Evolutionary conservation across 2,113 vertebrate species (phyloP).

Genomic region (Sitta europaea): DNA sequence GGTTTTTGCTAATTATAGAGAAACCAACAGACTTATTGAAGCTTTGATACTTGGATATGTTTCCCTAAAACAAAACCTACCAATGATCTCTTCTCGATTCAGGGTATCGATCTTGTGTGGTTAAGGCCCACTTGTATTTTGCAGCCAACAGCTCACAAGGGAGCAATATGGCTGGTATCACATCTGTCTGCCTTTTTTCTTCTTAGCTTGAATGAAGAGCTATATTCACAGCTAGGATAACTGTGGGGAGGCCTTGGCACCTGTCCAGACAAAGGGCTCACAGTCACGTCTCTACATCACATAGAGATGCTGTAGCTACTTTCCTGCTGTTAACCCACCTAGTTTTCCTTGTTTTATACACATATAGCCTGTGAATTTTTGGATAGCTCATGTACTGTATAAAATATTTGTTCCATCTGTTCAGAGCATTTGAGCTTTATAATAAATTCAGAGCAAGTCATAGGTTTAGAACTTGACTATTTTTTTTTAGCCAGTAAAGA

Average conservation of each 20-base stretch:
- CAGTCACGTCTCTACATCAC: neutral
- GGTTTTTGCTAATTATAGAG: neutral
- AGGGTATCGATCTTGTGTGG: neutral
- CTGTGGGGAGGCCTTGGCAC: neutral
- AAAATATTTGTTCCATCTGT: neutral
- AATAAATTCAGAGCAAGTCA: neutral
- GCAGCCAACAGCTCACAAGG: slow-evolving; percentile 32
- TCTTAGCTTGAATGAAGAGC: slow-evolving; percentile 15
- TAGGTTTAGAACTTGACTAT: neutral
- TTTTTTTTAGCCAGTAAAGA: neutral
- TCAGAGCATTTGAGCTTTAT: neutral
- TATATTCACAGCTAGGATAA: slow-evolving; percentile 9
- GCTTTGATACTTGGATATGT: neutral
- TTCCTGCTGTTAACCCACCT: neutral
- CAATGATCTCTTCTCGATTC: neutral
- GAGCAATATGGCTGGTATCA: slow-evolving; percentile 18
- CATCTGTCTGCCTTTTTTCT: slow-evolving; percentile 50
- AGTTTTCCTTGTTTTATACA: neutral
- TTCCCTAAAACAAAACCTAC: neutral
- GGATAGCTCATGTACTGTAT: neutral
- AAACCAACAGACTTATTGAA: neutral
- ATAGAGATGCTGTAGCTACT: neutral
- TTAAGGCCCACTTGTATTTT: slow-evolving; percentile 16
- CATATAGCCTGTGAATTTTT: neutral
- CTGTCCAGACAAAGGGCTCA: neutral